These are phyloP conservation scores for Oreohelix idahoensis DNA, from an alignment of 1,140 invertebrate species.

Conservation along the genomic window DNA sequence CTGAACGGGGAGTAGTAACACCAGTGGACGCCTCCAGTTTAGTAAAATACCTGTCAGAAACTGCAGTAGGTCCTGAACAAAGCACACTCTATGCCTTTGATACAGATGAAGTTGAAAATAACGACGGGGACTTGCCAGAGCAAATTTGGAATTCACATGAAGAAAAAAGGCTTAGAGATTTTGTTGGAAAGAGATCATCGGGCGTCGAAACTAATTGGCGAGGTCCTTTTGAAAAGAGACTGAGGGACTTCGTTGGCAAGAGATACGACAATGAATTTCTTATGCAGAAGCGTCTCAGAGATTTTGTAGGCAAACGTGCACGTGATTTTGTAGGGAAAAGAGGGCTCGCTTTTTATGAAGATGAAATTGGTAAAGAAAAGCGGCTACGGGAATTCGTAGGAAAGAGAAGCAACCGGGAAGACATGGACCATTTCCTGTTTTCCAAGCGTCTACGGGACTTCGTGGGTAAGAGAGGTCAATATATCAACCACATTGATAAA, in stretches of 20 bases:
- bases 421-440: not conserved
- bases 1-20: not conserved
- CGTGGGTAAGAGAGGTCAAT: not conserved
- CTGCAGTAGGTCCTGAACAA: not conserved
- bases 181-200: not conserved
- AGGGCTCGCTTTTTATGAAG: not conserved
- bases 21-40: not conserved
- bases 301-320: not conserved
- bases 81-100: not conserved
- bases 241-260: not conserved
- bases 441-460: not conserved
- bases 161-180: not conserved
- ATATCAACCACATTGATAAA: not conserved
- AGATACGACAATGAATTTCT: not conserved
- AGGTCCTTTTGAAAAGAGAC: not conserved
- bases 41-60: not conserved
- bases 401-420: not conserved
- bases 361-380: not conserved
- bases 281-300: not conserved
- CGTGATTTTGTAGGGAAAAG: not conserved
- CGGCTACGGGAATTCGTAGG: not conserved
- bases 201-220: too few relatives aligned
- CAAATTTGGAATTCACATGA: not conserved
- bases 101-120: not conserved
- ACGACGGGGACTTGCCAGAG: not conserved